A percentile compares a stretch with the other conserved stretches of the same genome.
These are phyloP conservation scores for Plectus sambesii DNA, from an alignment of 1,140 invertebrate species.

Conservation along the genomic window DNA sequence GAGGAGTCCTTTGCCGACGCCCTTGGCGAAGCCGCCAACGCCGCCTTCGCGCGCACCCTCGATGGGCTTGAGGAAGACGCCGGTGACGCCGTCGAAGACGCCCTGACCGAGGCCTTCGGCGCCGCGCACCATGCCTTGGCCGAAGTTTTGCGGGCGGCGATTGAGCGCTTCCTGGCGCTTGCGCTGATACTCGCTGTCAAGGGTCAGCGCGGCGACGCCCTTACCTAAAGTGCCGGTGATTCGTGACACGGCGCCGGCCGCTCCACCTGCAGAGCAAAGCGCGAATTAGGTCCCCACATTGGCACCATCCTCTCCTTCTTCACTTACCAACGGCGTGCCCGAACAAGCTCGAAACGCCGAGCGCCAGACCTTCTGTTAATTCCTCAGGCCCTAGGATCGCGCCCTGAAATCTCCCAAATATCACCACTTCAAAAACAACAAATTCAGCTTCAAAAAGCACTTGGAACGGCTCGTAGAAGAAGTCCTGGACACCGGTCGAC, in stretches of 20 bases:
- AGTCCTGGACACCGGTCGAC: slow-evolving; percentile 83
- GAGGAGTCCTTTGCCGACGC: slow-evolving; percentile 83
- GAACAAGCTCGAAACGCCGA: slow-evolving; percentile 57
- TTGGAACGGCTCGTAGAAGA: slow-evolving; percentile 96
- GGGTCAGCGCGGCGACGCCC: slow-evolving; percentile 81
- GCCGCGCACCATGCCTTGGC: slow-evolving; percentile 79
- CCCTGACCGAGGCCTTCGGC: slow-evolving; percentile 87
- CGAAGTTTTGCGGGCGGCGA: slow-evolving; percentile 70
- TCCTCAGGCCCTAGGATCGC: slow-evolving; percentile 94
- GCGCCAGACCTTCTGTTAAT: slow-evolving; percentile 82
- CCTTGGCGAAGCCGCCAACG: slow-evolving; percentile 89
- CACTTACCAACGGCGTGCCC: slow-evolving; percentile 88
- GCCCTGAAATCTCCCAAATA: too few species aligned
- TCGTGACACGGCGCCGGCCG: slow-evolving; percentile 84
- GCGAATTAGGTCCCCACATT: too few species aligned
- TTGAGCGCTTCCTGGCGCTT: slow-evolving; percentile 76
- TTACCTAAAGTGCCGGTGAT: slow-evolving; percentile 72
- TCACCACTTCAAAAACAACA: too few species aligned
- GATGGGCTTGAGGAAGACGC: slow-evolving; percentile 85
- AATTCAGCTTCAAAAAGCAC: slow-evolving; percentile 49
- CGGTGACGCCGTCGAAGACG: slow-evolving; percentile 38
- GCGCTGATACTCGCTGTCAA: slow-evolving; percentile 90
- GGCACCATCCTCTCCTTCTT: too few species aligned
- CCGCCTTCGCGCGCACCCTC: slow-evolving; percentile 87
- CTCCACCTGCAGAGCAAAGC: too few species aligned